Evolutionary conservation across 2,888 invertebrate genomes (phyloP).

Genomic region (Eulithis prunata): DNA sequence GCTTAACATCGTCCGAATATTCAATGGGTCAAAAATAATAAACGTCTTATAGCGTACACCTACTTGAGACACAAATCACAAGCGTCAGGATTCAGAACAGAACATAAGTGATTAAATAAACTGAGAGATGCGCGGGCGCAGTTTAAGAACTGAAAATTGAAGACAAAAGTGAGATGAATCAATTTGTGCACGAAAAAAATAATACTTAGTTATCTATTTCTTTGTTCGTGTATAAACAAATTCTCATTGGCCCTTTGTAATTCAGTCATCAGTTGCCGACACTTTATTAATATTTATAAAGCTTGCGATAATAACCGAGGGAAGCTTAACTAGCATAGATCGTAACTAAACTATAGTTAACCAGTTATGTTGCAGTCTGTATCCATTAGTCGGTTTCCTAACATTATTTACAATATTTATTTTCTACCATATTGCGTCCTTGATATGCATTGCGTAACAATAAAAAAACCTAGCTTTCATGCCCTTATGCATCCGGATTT

Average conservation of each 20-base stretch:
- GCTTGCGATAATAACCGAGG: slow-evolving; percentile 79
- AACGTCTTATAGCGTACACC: slow-evolving; percentile 41
- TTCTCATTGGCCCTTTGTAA: slow-evolving; percentile 77
- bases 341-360: slow-evolving; percentile 79
- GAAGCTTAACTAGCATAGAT: slow-evolving; percentile 81
- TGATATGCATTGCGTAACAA: slow-evolving; percentile 85
- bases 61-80: slow-evolving; percentile 53
- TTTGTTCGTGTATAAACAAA: slow-evolving; percentile 66
- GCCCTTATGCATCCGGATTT: slow-evolving; percentile 72
- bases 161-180: slow-evolving; percentile 57
- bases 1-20: slow-evolving; percentile 77
- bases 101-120: slow-evolving; percentile 56
- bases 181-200: slow-evolving; percentile 69
- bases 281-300: slow-evolving; percentile 71
- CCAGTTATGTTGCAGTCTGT: slow-evolving; percentile 80
- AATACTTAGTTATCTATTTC: slow-evolving; percentile 62
- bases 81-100: slow-evolving; percentile 55
- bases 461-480: slow-evolving; percentile 82
- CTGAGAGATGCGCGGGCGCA: slow-evolving; percentile 77
- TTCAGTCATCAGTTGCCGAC: slow-evolving; percentile 81
- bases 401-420: slow-evolving; percentile 83
- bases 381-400: slow-evolving; percentile 77
- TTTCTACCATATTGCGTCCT: slow-evolving; percentile 84
- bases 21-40: slow-evolving; percentile 74
- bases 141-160: slow-evolving; percentile 57